phyloP scores from a whole-genome alignment of 2,113 vertebrate species.

The Bolborhynchus lineola region DNA sequence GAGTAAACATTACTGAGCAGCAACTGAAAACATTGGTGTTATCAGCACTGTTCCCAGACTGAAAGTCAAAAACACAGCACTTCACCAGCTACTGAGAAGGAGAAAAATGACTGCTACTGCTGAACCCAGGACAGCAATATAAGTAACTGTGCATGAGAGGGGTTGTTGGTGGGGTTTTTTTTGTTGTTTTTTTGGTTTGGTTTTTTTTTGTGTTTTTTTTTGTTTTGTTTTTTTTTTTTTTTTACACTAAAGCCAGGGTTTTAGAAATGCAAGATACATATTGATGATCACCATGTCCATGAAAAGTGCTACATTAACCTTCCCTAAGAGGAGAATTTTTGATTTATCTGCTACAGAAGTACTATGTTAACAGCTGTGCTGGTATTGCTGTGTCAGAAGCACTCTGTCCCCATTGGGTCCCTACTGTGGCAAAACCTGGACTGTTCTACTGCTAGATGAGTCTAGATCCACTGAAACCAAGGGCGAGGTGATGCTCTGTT shows the following conservation, averaged over 20 bases:
- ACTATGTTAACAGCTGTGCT: neutral
- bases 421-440: neutral
- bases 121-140: neutral
- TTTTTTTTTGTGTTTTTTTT: too few relatives aligned
- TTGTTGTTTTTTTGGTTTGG: neutral
- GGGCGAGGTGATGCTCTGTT: neutral
- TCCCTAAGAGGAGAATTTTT: neutral
- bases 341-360: neutral
- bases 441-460: neutral
- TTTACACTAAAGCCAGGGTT: neutral
- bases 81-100: too few relatives aligned
- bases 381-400: neutral
- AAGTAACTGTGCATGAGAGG: neutral
- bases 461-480: neutral
- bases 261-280: neutral
- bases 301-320: constrained; percentile 14
- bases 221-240: too few relatives aligned
- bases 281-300: neutral
- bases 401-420: neutral
- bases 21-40: too few relatives aligned
- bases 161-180: rapidly evolving
- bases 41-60: too few relatives aligned
- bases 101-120: too few relatives aligned
- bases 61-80: too few relatives aligned
- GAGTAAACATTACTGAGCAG: too few relatives aligned